A percentile compares a stretch with the other conserved stretches of the same genome.
phyloP scores from a whole-genome alignment of 2,113 vertebrate genomes.

The western clawed frog (Xenopus tropicalis) region UCB_Xtro_10.0 CM004450.2:31777501-31778000 shows the following conservation, averaged over 20 bases:
- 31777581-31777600: conserved; percentile 12
- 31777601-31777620: conserved; percentile 80
- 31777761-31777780: conserved; percentile 80
- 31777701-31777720: conserved; percentile 81
- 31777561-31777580: conserved; percentile 8
- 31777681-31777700: conserved; percentile 81
- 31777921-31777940: conserved; percentile 81
- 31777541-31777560: conserved; percentile 43
- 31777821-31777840: conserved; percentile 79
- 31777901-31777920: conserved; percentile 88
- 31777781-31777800: conserved; percentile 77
- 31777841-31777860: conserved; percentile 85
- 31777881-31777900: conserved; percentile 81
- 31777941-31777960: conserved; percentile 80
- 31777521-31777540: too few species aligned
- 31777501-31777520: too few species aligned
- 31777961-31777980: conserved; percentile 75
- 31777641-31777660: neutral
- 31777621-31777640: conserved; percentile 65
- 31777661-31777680: conserved; percentile 67
- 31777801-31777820: conserved; percentile 76
- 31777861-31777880: conserved; percentile 83
- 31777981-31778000: neutral
- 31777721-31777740: conserved; percentile 85
- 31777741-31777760: conserved; percentile 81